These are phyloP conservation scores for Spodoptera frugiperda DNA, from an alignment of 1,140 invertebrate species.

Conservation along the genomic window DNA sequence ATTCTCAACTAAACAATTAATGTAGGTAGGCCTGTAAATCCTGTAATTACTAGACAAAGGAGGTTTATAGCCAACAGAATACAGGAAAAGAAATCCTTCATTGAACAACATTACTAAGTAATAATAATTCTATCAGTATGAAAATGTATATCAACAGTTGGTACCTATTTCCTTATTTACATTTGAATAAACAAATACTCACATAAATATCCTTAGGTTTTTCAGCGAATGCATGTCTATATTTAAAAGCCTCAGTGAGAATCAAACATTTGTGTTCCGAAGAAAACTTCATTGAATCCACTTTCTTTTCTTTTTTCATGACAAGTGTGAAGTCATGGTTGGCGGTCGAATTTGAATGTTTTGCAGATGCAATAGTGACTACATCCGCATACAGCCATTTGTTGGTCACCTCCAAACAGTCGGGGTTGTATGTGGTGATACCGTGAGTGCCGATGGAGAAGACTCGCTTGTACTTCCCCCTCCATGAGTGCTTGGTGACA, in stretches of 20 bases:
- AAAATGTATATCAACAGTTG: not conserved
- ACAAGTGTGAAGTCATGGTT: conserved; percentile 94
- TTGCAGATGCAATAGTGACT: conserved; percentile 90
- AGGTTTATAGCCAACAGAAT: conserved; percentile 1
- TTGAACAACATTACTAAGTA: too few relatives aligned
- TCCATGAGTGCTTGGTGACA: conserved; percentile 98
- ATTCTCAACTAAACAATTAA: too few relatives aligned
- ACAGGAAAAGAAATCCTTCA: not conserved
- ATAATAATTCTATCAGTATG: too few relatives aligned
- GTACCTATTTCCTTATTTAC: not conserved
- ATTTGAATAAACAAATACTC: conserved; percentile 66
- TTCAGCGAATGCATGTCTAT: conserved; percentile 92
- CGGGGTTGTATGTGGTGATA: conserved; percentile 99
- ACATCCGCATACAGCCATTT: conserved; percentile 96
- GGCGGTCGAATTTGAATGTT: conserved; percentile 81
- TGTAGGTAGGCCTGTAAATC: not conserved
- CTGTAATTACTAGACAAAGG: not conserved
- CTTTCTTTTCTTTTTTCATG: conserved; percentile 96
- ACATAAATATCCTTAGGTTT: conserved; percentile 92
- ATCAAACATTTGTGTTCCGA: conserved; percentile 97
- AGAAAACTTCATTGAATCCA: conserved; percentile 98
- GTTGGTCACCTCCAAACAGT: conserved; percentile 96
- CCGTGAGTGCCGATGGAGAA: conserved; percentile 98
- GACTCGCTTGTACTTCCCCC: conserved; percentile 99
- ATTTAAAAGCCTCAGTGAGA: conserved; percentile 95